These are phyloP conservation scores for Harpalus rufipes DNA, from an alignment of 2,888 invertebrate species.

Conservation along the genomic window DNA sequence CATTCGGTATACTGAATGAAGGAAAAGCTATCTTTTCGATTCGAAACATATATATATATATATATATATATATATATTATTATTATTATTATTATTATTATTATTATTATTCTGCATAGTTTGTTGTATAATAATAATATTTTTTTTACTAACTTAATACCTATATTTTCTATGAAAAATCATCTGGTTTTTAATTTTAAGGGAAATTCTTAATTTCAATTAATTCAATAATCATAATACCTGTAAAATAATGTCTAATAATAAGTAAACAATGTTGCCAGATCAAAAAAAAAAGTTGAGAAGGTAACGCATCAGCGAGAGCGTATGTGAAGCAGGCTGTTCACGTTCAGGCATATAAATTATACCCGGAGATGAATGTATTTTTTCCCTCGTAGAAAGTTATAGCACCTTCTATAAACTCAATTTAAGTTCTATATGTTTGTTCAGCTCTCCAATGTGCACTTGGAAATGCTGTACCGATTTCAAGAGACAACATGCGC, in stretches of 20 bases:
- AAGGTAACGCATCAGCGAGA: background rate
- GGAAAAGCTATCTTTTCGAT: too few species aligned
- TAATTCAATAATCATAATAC: too few species aligned
- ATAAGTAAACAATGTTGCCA: background rate
- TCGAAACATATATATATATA: too few species aligned
- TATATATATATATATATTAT: too few species aligned
- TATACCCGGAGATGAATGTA: slow-evolving; percentile 46
- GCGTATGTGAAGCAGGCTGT: slow-evolving; percentile 3
- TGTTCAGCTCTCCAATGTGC: slow-evolving; percentile 51
- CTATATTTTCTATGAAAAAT: too few species aligned
- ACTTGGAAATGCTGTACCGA: slow-evolving; percentile 33
- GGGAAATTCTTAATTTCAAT: too few species aligned
- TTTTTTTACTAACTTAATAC: too few species aligned
- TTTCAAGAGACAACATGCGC: slow-evolving; percentile 35
- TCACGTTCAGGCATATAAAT: slow-evolving; percentile 50
- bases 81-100: too few species aligned
- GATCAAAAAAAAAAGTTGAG: background rate
- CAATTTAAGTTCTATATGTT: slow-evolving; percentile 55
- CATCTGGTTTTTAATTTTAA: too few species aligned
- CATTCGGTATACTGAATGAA: too few species aligned
- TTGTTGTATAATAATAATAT: too few species aligned
- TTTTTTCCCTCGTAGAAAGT: slow-evolving; percentile 46
- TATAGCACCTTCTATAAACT: slow-evolving; percentile 53
- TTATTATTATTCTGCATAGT: too few species aligned
- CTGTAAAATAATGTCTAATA: background rate